Percentiles rank a stretch among this genome's conserved stretches.
Evolutionary conservation across 2,797 vertebrate genomes (phyloP).

Genomic region (Halcyon chelicuti): DNA sequence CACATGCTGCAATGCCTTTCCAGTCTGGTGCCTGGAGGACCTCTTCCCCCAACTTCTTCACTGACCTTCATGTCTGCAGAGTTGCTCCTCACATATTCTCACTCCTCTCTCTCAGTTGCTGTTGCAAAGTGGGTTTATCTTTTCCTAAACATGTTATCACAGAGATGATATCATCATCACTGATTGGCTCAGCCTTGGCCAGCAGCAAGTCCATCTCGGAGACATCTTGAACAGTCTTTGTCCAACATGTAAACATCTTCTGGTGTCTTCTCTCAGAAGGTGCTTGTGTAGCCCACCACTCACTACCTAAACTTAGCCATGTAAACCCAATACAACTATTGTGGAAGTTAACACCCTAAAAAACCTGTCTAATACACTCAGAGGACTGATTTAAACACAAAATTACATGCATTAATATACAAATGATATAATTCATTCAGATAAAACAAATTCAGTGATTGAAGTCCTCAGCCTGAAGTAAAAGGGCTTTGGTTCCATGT

Average conservation of each 20-base stretch:
- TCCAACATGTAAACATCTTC: neutral
- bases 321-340: neutral
- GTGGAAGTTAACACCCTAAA: neutral
- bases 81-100: neutral
- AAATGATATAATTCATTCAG: neutral
- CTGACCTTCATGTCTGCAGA: neutral
- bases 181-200: neutral
- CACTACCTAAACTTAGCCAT: neutral
- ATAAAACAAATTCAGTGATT: neutral
- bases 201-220: rapidly evolving
- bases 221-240: neutral
- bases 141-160: neutral
- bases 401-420: neutral
- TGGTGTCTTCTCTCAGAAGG: neutral
- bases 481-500: neutral
- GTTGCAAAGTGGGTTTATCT: neutral
- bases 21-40: rapidly evolving
- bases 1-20: neutral
- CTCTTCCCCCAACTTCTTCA: neutral
- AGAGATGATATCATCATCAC: rapidly evolving
- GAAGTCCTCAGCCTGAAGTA: neutral
- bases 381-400: neutral
- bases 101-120: neutral
- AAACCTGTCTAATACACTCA: neutral
- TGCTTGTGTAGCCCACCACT: neutral